Base-by-base conservation (phyloP, 2,888 invertebrate species). In the Leptarthrus brevirostris region DNA sequence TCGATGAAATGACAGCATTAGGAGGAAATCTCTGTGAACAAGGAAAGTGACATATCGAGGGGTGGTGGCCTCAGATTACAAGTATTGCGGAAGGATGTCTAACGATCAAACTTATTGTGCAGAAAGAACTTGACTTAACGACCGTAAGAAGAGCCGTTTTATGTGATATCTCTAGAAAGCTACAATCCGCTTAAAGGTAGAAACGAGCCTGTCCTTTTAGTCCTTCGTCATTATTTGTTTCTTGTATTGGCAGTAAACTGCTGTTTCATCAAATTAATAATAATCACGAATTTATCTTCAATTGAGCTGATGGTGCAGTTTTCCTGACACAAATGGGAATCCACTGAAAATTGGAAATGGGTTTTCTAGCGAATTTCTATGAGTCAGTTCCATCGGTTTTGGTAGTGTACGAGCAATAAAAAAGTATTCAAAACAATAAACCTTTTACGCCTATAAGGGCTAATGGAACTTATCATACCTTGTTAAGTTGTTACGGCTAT, bases 1-100 rank as follows among this genome's bases (percentile, higher is more conserved):
- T 69, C 69, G 69, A 52, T 69, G 69, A 69, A 69, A 69, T 52
- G 69, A 69, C 69, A 52, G 69, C 69, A 69, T 69, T 69, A 69
- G 52, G 20, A 69, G 49, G 52, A 69, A 69, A 69, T 69, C 69
- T 52, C 52, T 69, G 69, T 52, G 52, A 69, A 69, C 69, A 69
- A 52, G 69, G 69, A 52, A 69, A 69, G 52, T 69, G 69, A 69
- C 69, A 69, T 69, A 69, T 69, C 52, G 69, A 52, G 69, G 69
- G 69, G 69, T 49, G 69, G 69, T 69, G 52, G 52, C 34, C 30
- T 34, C 52, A 69, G 69, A 69, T 69, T 69, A 69, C 69, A 34
- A 52, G 52, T 69, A 69, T 34, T 52, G 52, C 52, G 69, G 52
- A 71, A 71, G 54, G 71, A 71, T 71, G 71, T 71, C 71, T 71